A percentile compares a stretch with the other conserved stretches of the same genome.
Conservation (phyloP, 2,113 vertebrate species). For the Bolborhynchus lineola region DNA sequence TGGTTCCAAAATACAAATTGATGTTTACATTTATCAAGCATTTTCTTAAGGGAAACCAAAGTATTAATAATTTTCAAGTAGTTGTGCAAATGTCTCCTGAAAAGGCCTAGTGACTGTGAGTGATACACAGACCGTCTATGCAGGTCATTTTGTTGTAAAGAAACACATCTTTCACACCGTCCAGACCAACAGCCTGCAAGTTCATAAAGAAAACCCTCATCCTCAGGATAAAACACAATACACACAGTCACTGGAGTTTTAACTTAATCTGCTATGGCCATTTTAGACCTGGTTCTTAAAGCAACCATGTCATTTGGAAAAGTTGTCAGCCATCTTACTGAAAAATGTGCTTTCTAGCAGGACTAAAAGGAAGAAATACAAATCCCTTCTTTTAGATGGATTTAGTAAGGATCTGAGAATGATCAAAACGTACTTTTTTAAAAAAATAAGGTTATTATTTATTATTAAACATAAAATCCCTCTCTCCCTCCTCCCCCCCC, state of each 20-base stretch:
- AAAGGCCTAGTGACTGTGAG: neutral
- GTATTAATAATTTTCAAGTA: neutral
- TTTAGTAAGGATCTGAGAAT: neutral
- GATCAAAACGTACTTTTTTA: neutral
- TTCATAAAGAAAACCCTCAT: neutral
- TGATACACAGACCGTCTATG: neutral
- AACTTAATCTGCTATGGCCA: neutral
- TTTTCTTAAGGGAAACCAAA: neutral
- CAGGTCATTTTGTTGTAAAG: neutral
- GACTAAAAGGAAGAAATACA: neutral
- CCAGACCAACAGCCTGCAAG: neutral
- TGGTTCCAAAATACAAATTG: neutral
- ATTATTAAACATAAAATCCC: neutral
- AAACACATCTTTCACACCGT: neutral
- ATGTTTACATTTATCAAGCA: neutral
- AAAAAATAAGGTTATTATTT: neutral
- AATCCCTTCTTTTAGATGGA: neutral
- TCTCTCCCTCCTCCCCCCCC: neutral
- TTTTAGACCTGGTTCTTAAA: neutral
- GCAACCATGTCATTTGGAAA: neutral
- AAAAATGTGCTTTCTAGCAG: neutral
- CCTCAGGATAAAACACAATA: neutral
- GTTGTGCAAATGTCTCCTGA: neutral
- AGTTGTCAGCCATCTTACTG: constrained; percentile 7
- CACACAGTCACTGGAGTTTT: neutral